These are phyloP conservation scores for Agonum fuliginosum DNA, from an alignment of 2,888 invertebrate species.

Conservation along the genomic window DNA sequence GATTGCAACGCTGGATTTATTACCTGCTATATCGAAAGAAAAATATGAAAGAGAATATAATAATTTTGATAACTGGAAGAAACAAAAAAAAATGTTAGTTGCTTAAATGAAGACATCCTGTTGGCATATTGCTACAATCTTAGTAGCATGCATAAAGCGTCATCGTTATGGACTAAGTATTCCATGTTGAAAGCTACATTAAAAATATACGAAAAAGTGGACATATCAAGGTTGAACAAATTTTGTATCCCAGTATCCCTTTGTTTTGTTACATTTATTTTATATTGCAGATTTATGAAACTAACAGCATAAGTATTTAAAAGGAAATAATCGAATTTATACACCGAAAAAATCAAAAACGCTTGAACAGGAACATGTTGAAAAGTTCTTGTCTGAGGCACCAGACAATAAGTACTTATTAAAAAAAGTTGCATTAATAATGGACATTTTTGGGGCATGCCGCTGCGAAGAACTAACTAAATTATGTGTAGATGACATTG, in stretches of 20 bases:
- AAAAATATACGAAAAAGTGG: background rate
- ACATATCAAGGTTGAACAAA: background rate
- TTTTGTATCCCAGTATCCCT: background rate
- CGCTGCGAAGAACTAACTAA: slow-evolving; percentile 14
- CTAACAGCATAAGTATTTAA: background rate
- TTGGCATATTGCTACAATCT: too few relatives aligned
- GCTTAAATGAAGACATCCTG: background rate
- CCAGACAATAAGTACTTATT: background rate
- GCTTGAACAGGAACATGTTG: background rate
- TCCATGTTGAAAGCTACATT: background rate
- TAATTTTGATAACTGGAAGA: background rate
- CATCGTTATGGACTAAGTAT: background rate
- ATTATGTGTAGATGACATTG: slow-evolving; percentile 9
- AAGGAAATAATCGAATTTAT: background rate
- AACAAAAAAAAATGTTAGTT: background rate
- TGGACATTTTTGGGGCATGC: background rate
- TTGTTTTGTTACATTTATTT: background rate
- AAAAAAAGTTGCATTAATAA: background rate
- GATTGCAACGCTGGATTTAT: background rate
- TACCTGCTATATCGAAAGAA: background rate
- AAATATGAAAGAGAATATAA: background rate
- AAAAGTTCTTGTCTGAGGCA: background rate
- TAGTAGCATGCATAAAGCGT: background rate
- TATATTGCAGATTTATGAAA: background rate
- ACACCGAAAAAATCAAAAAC: background rate